Conservation (phyloP, 1,140 invertebrate species). For the Rhagoletis pomonella region DNA sequence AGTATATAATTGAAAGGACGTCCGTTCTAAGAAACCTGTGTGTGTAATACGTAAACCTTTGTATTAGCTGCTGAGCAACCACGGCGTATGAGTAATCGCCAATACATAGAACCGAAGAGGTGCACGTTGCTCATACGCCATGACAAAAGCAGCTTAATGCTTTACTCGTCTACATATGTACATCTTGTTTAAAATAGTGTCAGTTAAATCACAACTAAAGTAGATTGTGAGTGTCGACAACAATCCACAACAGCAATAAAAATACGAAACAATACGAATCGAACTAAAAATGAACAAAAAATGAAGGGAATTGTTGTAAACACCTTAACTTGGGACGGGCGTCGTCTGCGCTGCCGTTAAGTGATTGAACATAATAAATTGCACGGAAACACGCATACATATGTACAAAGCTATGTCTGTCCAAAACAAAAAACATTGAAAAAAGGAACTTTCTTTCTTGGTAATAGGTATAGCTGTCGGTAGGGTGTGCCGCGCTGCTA, state of each 20-base stretch:
- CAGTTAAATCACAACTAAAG: neutral
- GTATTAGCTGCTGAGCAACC: neutral
- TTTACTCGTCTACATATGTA: neutral
- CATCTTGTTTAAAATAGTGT: neutral
- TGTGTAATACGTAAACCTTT: no score
- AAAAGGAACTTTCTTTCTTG: neutral
- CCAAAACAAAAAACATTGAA: no score
- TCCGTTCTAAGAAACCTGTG: neutral
- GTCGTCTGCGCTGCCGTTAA: neutral
- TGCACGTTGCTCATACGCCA: neutral
- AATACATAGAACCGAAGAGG: neutral
- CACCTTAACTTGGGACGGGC: neutral
- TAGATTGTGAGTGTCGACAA: neutral
- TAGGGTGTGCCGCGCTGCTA: neutral
- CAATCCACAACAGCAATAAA: neutral
- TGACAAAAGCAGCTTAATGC: neutral
- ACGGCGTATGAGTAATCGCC: constrained; percentile 20
- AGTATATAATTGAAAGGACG: neutral
- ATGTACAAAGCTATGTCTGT: neutral
- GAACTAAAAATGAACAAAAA: neutral
- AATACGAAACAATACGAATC: neutral
- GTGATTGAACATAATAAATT: constrained; percentile 27
- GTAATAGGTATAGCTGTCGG: neutral
- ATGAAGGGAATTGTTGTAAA: neutral
- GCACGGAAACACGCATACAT: neutral